These are phyloP conservation scores for Caenorhabditis brenneri DNA, from an alignment of 1,140 invertebrate genomes.

Conservation along the genomic window DNA sequence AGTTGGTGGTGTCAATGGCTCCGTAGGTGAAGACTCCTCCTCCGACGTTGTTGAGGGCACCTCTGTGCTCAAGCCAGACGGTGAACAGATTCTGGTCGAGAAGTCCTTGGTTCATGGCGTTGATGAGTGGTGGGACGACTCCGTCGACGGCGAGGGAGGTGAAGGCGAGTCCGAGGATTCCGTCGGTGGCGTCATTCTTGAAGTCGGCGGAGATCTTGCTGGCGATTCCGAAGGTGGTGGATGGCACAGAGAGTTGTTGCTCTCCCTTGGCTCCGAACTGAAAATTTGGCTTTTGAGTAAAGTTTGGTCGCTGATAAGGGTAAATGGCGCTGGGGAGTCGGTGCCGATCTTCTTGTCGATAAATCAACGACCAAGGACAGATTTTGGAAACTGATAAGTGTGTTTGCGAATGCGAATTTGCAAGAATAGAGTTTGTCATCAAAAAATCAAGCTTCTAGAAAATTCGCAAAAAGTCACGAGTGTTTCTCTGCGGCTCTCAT, in stretches of 20 bases:
- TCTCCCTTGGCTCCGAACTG: conserved; percentile 47
- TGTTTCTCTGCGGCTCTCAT: no score
- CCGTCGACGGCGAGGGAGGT: conserved; percentile 78
- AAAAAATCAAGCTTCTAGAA: no score
- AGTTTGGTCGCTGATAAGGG: neutral
- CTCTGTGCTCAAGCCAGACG: conserved; percentile 46
- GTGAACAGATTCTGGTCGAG: conserved; percentile 52
- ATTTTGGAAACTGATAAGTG: no score
- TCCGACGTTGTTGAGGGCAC: conserved; percentile 24
- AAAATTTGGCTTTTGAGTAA: neutral
- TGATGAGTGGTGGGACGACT: conserved; percentile 51
- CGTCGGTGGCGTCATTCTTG: conserved; percentile 76
- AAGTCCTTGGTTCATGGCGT: conserved; percentile 51
- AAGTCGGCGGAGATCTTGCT: conserved; percentile 43
- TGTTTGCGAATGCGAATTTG: neutral
- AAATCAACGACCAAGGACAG: no score
- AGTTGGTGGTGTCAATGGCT: conserved; percentile 51
- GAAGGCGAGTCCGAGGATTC: conserved; percentile 91
- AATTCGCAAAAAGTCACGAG: no score
- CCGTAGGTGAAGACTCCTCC: conserved; percentile 55
- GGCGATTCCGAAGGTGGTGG: conserved; percentile 50
- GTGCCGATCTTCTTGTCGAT: neutral
- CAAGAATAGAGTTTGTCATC: neutral
- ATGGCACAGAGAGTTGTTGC: conserved; percentile 33
- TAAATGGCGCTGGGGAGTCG: no score